phyloP scores from a whole-genome alignment of 2,113 vertebrate genomes.

The Microcebus jonahi region DNA sequence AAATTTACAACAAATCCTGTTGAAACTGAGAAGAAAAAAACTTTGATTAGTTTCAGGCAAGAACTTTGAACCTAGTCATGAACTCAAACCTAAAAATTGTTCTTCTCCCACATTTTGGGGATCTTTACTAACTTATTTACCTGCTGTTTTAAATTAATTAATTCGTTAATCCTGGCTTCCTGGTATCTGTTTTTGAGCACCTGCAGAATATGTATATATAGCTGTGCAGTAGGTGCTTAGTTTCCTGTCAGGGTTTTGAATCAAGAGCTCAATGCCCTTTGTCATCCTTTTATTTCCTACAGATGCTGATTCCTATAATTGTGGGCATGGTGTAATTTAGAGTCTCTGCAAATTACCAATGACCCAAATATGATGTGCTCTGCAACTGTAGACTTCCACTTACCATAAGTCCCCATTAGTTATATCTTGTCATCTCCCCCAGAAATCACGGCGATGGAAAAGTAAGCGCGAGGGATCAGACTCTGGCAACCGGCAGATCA shows the following conservation, averaged over 20 bases:
- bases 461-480: constrained; percentile 94
- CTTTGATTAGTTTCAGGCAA: constrained; percentile 46
- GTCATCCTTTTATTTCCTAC: constrained; percentile 82
- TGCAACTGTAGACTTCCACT: constrained; percentile 1
- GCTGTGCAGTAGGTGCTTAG: background rate
- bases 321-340: constrained; percentile 80
- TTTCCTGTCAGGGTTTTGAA: constrained; percentile 68
- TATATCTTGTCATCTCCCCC: constrained; percentile 59
- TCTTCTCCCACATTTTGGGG: constrained; percentile 44
- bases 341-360: constrained; percentile 81
- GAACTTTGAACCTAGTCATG: constrained; percentile 44
- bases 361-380: constrained; percentile 76
- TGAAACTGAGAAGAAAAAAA: constrained; percentile 42
- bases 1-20: constrained; percentile 51
- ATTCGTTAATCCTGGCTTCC: constrained; percentile 73
- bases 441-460: constrained; percentile 98
- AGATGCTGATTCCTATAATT: constrained; percentile 84
- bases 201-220: constrained; percentile 8
- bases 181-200: constrained; percentile 45
- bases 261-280: constrained; percentile 78
- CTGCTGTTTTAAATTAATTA: constrained; percentile 49
- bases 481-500: constrained; percentile 91
- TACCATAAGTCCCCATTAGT: constrained; percentile 31
- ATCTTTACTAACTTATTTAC: constrained; percentile 72
- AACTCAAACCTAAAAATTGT: constrained; percentile 41